phyloP scores from a whole-genome alignment of 2,797 vertebrate species.

The Myripristis jacobus region DNA sequence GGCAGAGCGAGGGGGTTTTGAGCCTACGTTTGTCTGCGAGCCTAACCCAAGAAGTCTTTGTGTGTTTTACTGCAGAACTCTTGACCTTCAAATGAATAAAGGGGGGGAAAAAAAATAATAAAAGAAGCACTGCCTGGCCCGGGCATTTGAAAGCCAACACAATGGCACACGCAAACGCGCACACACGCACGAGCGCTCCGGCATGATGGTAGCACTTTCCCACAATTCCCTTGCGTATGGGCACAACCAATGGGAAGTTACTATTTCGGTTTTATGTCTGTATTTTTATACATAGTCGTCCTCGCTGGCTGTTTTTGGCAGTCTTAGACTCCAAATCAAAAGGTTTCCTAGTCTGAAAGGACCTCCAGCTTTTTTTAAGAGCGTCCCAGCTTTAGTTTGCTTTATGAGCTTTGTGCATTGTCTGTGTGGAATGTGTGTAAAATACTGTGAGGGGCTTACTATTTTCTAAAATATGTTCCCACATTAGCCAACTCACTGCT shows the following conservation, averaged over 20 bases:
- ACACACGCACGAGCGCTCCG: slow-evolving; percentile 30
- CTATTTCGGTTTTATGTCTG: slow-evolving; percentile 63
- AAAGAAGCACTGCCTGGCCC: no score
- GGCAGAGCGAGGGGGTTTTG: slow-evolving; percentile 1
- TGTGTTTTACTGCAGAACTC: slow-evolving; percentile 42
- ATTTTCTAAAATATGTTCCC: slow-evolving; percentile 48
- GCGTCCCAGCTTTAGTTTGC: slow-evolving; percentile 20
- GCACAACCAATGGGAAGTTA: slow-evolving; percentile 36
- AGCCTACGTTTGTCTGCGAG: slow-evolving; percentile 29
- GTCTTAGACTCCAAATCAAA: slow-evolving; percentile 40
- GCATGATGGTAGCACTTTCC: slow-evolving; percentile 63
- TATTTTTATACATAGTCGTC: slow-evolving; percentile 57
- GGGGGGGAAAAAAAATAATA: slow-evolving; percentile 63
- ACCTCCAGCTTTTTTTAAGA: slow-evolving; percentile 37
- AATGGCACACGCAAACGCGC: slow-evolving; percentile 7
- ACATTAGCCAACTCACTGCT: slow-evolving; percentile 34
- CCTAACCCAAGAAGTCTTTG: slow-evolving; percentile 45
- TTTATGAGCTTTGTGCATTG: slow-evolving; percentile 62
- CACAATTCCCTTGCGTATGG: slow-evolving; percentile 47
- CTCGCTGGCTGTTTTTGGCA: slow-evolving; percentile 55
- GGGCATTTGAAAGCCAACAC: slow-evolving; percentile 24
- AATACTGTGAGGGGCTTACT: slow-evolving; percentile 35
- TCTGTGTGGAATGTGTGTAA: slow-evolving; percentile 68
- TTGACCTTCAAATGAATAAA: slow-evolving; percentile 68
- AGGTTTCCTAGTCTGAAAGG: slow-evolving; percentile 22